Evolutionary conservation across 2,797 vertebrate species (phyloP).

Genomic region (Tiaroga cobitis): DNA sequence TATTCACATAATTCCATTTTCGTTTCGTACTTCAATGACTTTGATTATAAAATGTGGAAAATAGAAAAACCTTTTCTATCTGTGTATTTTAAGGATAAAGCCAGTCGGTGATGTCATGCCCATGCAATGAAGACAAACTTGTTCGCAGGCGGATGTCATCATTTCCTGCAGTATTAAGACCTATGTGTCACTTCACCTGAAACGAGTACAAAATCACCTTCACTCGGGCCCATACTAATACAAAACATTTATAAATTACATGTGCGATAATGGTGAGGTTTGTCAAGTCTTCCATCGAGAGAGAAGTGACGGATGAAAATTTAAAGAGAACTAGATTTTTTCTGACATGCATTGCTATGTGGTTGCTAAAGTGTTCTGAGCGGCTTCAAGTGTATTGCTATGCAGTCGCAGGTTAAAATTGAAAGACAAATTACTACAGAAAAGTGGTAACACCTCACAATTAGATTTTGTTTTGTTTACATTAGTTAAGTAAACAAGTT

Average conservation of each 20-base stretch:
- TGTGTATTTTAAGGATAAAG: background rate
- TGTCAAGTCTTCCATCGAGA: background rate
- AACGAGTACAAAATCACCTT: background rate
- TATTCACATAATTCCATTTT: background rate
- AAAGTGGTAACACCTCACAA: background rate
- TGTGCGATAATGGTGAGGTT: background rate
- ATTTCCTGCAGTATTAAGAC: background rate
- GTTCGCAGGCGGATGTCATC: background rate
- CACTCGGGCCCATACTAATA: background rate
- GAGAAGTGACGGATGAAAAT: background rate
- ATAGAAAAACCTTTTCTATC: background rate
- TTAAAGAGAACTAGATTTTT: background rate
- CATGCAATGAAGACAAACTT: slow-evolving; percentile 22
- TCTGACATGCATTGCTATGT: background rate
- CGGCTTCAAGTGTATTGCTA: background rate
- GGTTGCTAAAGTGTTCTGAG: background rate
- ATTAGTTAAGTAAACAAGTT: background rate
- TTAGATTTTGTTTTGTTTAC: background rate
- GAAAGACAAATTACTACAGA: too few species aligned
- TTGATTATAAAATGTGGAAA: background rate
- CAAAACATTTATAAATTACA: background rate
- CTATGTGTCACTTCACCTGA: background rate
- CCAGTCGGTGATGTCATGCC: background rate
- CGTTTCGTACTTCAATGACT: background rate
- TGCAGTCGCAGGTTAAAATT: background rate